phyloP scores from a whole-genome alignment of 2,113 vertebrate species.

The Terrapene triunguis region DNA sequence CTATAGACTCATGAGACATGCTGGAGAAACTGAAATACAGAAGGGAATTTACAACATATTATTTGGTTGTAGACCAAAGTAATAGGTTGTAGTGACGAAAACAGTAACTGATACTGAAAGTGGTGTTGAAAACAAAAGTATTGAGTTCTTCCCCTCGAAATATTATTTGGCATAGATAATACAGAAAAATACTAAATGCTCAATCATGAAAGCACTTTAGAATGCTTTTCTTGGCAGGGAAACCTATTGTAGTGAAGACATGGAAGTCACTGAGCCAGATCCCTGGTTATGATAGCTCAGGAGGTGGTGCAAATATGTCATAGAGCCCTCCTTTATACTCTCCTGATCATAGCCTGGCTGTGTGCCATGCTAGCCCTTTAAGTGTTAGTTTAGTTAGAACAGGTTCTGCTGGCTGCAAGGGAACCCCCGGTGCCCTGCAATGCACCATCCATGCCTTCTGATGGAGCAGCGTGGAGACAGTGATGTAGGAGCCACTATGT shows the following conservation, averaged over 20 bases:
- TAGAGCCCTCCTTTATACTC: background rate
- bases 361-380: background rate
- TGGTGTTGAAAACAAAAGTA: background rate
- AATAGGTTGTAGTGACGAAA: background rate
- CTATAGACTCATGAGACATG: background rate
- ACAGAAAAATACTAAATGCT: background rate
- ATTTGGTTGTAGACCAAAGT: background rate
- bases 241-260: background rate
- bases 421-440: background rate
- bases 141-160: background rate
- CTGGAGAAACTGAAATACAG: background rate
- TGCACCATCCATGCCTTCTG: background rate
- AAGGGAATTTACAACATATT: background rate
- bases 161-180: background rate
- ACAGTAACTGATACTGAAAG: background rate
- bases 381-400: background rate
- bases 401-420: background rate
- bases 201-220: background rate
- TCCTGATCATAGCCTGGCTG: background rate
- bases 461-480: background rate
- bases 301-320: background rate
- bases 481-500: background rate
- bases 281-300: background rate
- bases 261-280: background rate
- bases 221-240: background rate